Conservation (phyloP, 2,888 invertebrate genomes). For the Parnassius smintheus region DNA sequence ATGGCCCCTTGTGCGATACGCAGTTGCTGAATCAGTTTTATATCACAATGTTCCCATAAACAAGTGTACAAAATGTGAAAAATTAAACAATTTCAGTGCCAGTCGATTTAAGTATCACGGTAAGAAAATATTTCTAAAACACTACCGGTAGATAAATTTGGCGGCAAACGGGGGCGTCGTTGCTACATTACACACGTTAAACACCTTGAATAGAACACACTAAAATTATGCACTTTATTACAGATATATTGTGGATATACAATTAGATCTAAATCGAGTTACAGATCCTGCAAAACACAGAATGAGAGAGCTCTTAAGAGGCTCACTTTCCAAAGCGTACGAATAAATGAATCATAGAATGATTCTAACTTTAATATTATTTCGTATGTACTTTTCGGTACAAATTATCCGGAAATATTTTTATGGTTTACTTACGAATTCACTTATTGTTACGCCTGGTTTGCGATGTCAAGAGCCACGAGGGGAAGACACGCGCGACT, state of each 20-base stretch:
- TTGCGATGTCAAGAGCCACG: neutral
- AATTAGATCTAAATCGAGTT: conserved; percentile 18
- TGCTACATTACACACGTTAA: conserved; percentile 10
- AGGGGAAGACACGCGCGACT: neutral
- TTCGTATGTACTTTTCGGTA: too few relatives aligned
- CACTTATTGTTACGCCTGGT: neutral
- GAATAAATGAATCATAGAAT: conserved; percentile 12
- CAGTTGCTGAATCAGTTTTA: conserved; percentile 10
- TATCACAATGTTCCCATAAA: conserved; percentile 9
- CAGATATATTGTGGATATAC: conserved; percentile 6
- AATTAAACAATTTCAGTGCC: conserved; percentile 24
- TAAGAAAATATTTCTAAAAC: conserved; percentile 36
- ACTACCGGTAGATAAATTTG: conserved; percentile 39
- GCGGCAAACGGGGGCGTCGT: conserved; percentile 37
- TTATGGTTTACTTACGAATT: neutral
- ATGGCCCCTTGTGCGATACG: conserved; percentile 34
- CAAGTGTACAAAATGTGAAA: conserved; percentile 27
- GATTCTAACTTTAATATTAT: neutral
- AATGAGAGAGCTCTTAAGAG: conserved; percentile 1
- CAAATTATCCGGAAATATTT: too few relatives aligned
- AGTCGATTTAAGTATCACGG: conserved; percentile 27
- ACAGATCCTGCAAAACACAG: neutral
- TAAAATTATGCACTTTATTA: conserved; percentile 18
- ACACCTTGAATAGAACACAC: conserved; percentile 11
- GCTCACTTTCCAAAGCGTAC: conserved; percentile 5